Evolutionary conservation across 2,113 vertebrate species (phyloP).

Genomic region (Pseudopodoces humilis): DNA sequence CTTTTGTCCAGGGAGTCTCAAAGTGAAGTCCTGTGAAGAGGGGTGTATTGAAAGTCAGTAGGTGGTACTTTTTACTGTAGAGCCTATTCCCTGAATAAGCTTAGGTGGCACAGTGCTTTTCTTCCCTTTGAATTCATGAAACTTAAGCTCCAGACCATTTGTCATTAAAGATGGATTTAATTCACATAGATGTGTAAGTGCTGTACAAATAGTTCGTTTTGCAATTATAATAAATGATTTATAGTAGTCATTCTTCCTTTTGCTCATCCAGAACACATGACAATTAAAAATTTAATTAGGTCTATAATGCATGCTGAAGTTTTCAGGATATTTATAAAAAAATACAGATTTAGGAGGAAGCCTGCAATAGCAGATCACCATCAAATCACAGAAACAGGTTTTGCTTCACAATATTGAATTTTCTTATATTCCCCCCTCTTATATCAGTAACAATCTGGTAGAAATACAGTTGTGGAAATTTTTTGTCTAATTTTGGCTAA

Average conservation of each 20-base stretch:
- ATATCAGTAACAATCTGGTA: not conserved
- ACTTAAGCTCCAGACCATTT: not conserved
- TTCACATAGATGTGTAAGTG: not conserved
- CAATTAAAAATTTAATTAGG: slow-evolving; percentile 20
- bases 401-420: not conserved
- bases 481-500: not conserved
- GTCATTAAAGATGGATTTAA: not conserved
- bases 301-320: not conserved
- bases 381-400: not conserved
- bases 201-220: slow-evolving; percentile 1
- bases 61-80: not conserved
- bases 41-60: not conserved
- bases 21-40: not conserved
- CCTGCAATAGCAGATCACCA: not conserved
- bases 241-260: not conserved
- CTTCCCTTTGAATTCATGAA: not conserved
- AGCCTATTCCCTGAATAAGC: not conserved
- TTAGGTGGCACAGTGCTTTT: not conserved
- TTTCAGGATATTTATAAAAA: not conserved
- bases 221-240: slow-evolving; percentile 12
- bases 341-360: not conserved
- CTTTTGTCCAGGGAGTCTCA: not conserved
- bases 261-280: not conserved
- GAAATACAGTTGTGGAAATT: not conserved
- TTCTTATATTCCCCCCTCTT: not conserved